These are phyloP conservation scores for Galago senegalensis DNA, from an alignment of 2,797 vertebrate species.

Conservation along the genomic window DNA sequence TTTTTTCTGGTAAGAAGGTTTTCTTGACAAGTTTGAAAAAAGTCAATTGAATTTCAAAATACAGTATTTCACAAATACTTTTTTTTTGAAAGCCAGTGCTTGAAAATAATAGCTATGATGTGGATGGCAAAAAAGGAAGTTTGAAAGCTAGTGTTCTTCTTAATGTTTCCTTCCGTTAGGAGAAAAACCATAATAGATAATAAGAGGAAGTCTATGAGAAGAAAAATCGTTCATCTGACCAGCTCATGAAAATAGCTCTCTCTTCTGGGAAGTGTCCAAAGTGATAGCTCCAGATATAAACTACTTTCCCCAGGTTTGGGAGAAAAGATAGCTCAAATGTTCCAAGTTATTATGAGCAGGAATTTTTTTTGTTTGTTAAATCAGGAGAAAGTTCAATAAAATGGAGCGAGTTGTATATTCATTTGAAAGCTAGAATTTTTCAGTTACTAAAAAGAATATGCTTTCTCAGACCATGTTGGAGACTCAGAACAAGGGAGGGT, in stretches of 20 bases:
- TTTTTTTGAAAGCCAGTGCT: not conserved
- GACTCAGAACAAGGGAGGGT: constrained; percentile 73
- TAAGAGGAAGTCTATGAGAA: not conserved
- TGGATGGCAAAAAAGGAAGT: not conserved
- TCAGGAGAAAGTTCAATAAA: not conserved
- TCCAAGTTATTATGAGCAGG: not conserved
- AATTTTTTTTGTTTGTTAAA: not conserved
- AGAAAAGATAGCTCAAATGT: not conserved
- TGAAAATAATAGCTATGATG: not conserved
- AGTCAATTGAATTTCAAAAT: not conserved
- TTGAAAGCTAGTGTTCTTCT: not conserved
- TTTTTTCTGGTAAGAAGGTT: not conserved
- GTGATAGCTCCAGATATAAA: no score
- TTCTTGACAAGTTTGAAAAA: constrained; percentile 15
- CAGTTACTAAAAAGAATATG: constrained; percentile 92
- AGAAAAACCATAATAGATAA: not conserved
- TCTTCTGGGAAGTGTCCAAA: not conserved
- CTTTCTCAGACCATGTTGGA: constrained; percentile 94
- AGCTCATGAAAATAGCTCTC: not conserved
- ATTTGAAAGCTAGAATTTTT: constrained; percentile 44
- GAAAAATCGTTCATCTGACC: not conserved
- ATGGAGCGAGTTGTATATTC: not conserved
- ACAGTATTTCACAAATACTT: not conserved
- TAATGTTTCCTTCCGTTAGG: not conserved
- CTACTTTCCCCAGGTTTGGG: not conserved